Evolutionary conservation across 2,113 vertebrate species (phyloP).

Genomic region (Nettapus auritus): DNA sequence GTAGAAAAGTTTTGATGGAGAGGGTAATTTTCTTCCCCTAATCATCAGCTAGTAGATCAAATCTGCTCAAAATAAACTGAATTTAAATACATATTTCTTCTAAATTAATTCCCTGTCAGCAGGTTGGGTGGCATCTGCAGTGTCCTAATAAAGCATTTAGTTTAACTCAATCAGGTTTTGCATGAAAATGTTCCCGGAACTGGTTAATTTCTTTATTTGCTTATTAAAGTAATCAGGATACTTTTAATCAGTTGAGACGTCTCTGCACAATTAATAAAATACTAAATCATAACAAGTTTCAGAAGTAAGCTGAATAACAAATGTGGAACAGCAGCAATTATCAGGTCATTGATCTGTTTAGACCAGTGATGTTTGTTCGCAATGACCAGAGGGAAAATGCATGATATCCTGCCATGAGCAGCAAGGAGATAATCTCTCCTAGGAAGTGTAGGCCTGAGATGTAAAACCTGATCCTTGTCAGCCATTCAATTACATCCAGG

Average conservation of each 20-base stretch:
- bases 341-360: background rate
- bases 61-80: background rate
- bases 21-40: background rate
- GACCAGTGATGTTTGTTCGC: background rate
- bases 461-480: background rate
- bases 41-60: background rate
- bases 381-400: background rate
- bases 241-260: background rate
- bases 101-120: background rate
- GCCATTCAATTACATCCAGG: background rate
- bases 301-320: background rate
- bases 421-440: background rate
- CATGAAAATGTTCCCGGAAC: background rate
- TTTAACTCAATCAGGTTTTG: background rate
- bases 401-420: background rate
- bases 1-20: background rate
- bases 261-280: background rate
- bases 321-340: background rate
- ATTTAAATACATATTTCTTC: background rate
- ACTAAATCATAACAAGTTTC: background rate
- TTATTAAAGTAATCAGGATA: background rate
- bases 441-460: background rate
- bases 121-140: background rate
- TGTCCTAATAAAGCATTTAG: background rate
- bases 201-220: conserved; percentile 8